phyloP scores from a whole-genome alignment of 2,888 invertebrate genomes.

The Andricus quercusramuli region DNA sequence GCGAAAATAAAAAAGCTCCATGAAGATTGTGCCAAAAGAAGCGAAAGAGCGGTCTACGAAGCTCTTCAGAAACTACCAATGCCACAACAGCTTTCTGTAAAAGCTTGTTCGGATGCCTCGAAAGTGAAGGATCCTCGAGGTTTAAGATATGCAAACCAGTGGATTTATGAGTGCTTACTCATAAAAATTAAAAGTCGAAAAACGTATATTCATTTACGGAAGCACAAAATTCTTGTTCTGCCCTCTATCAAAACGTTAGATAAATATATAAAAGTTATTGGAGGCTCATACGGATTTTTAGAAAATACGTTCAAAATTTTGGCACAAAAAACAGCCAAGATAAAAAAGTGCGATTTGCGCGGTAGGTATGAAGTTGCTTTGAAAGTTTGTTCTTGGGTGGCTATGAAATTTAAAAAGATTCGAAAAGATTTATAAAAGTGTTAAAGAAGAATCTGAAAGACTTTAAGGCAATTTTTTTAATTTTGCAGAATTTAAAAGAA shows the following conservation, averaged over 20 bases:
- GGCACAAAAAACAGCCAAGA: constrained; percentile 44
- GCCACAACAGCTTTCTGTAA: too few species aligned
- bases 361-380: too few species aligned
- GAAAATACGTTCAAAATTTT: constrained; percentile 48
- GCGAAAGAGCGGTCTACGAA: too few species aligned
- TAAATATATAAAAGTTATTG: constrained; percentile 50
- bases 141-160: constrained; percentile 42
- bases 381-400: background rate
- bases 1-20: too few species aligned
- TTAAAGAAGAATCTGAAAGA: too few species aligned
- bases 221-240: constrained; percentile 47
- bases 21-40: too few species aligned
- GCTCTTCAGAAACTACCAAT: too few species aligned
- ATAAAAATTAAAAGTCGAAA: constrained; percentile 52
- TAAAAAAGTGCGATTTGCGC: too few species aligned
- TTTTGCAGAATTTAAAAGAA: too few species aligned
- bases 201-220: constrained; percentile 50
- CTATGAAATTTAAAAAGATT: too few species aligned
- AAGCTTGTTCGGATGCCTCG: constrained; percentile 34
- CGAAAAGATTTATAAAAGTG: too few species aligned
- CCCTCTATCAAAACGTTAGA: constrained; percentile 52
- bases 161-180: constrained; percentile 52
- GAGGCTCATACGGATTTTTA: constrained; percentile 56
- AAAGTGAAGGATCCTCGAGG: constrained; percentile 29
- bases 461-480: too few species aligned